Base-by-base conservation (phyloP, 2,797 vertebrate genomes). In the Gallirallus australis region DNA sequence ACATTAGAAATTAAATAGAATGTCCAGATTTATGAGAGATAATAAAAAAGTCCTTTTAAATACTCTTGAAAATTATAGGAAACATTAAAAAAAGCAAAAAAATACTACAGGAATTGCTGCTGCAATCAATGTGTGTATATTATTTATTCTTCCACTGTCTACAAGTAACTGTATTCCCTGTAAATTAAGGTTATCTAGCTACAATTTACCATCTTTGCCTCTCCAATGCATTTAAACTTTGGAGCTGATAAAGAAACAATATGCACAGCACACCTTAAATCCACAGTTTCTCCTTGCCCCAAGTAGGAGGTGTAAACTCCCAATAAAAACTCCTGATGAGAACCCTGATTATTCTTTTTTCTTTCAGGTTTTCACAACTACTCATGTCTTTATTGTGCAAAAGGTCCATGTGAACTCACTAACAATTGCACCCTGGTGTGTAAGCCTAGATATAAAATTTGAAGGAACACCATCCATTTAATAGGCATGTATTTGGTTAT, bases 371-470 rank as follows among this genome's bases (percentile, higher is more conserved):
- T 57, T 40, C 40, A 56, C 31, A 79, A 12, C 7, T 6, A 45
- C 2, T 25, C 7, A 17, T 4, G 1, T 15, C 20, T 54, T 82
- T 37, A 8, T 31, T 31, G 59, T 2, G 2, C 31, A 78, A 64
- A 40, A 0, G 1, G 12, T 25, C 48, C 52, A 27, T 1, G 12
- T 2, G 1, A 79, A 27, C 23, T n/a, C n/a, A 19, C 6, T 2
- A 64, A 60, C 7, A 28, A 30, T 3, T 21, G 28, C n/a, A 57
- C 7, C 20, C 8, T 1, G 6, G 8, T 2, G 7, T 4, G 4
- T 3, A n/a, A 13, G 66, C 12, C 42, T n/a, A 8, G 27, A 24
- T 14, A 31, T 8, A 53, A n/a, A 47, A 33, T 24, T 0, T 45
- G 30, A 15, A 76, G 48, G 47, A 57, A 18, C 7, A 52, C 1